These are phyloP conservation scores for Cheiracanthium punctorium DNA, from an alignment of 2,888 invertebrate species.

Conservation along the genomic window DNA sequence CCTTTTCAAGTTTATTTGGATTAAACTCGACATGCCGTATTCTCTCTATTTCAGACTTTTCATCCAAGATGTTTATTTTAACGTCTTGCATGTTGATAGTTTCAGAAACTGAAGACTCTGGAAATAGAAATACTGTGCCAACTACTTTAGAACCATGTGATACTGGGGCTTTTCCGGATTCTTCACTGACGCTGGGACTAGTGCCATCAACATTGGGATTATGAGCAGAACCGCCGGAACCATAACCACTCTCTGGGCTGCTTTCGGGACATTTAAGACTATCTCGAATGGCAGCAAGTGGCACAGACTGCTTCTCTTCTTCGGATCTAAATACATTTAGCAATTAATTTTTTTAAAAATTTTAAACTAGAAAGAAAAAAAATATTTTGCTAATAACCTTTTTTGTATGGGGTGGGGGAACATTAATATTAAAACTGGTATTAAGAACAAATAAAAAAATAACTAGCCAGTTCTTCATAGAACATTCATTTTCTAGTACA, in stretches of 20 bases:
- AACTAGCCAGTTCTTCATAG: too few species aligned
- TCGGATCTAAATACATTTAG: constrained; percentile 33
- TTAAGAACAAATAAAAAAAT: too few species aligned
- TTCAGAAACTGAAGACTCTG: constrained; percentile 36
- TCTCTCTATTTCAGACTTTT: constrained; percentile 71
- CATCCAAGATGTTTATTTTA: constrained; percentile 63
- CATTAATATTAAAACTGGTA: too few species aligned
- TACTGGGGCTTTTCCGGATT: constrained; percentile 9
- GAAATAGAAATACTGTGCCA: constrained; percentile 65
- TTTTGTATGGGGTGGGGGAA: too few species aligned
- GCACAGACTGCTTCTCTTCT: constrained; percentile 59
- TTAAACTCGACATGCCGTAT: constrained; percentile 71
- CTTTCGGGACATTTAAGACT: constrained; percentile 69
- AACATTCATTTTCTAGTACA: too few species aligned
- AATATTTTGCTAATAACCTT: too few species aligned
- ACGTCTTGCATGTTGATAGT: constrained; percentile 44
- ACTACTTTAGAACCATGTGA: constrained; percentile 35
- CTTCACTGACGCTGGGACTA: constrained; percentile 46
- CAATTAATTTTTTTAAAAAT: too few species aligned
- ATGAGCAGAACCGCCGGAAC: constrained; percentile 67
- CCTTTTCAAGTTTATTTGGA: constrained; percentile 69
- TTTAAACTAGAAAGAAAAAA: too few species aligned
- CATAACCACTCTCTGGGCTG: constrained; percentile 69
- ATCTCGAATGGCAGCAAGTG: constrained; percentile 52
- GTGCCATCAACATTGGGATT: constrained; percentile 38